Conservation (phyloP, 23 tunicate species). For the Styela clava region DNA sequence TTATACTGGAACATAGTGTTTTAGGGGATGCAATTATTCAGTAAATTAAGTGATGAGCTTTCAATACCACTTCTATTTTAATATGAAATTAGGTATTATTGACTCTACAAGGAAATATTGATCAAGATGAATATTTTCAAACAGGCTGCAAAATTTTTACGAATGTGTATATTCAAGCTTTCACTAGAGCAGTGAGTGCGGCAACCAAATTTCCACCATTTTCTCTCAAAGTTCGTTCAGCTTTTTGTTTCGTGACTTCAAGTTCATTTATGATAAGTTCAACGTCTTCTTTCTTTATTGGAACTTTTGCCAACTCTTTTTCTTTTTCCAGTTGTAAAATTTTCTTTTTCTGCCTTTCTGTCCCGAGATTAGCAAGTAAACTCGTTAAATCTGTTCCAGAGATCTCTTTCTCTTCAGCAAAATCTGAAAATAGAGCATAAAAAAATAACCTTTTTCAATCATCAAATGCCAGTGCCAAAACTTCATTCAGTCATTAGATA, state of each 20-base stretch:
- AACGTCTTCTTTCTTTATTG: conserved; percentile 81
- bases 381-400: conserved; percentile 51
- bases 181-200: conserved; percentile 60
- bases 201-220: conserved; percentile 66
- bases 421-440: conserved; percentile 49
- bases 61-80: no score
- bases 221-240: conserved; percentile 68
- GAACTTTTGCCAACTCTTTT: conserved; percentile 46
- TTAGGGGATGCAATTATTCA: no score
- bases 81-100: no score
- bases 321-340: conserved; percentile 38
- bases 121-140: no score
- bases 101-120: no score
- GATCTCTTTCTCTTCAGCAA: conserved; percentile 91
- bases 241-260: conserved; percentile 68
- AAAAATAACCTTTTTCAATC: not conserved
- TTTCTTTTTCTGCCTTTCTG: conserved; percentile 20
- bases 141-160: no score
- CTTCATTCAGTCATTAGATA: no score
- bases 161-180: conserved; percentile 59
- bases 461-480: not conserved
- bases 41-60: no score
- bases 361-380: conserved; percentile 54
- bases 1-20: no score
- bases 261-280: conserved; percentile 74